phyloP scores from a whole-genome alignment of 2,888 invertebrate genomes.

The Trichogramma dendrolimi region DNA sequence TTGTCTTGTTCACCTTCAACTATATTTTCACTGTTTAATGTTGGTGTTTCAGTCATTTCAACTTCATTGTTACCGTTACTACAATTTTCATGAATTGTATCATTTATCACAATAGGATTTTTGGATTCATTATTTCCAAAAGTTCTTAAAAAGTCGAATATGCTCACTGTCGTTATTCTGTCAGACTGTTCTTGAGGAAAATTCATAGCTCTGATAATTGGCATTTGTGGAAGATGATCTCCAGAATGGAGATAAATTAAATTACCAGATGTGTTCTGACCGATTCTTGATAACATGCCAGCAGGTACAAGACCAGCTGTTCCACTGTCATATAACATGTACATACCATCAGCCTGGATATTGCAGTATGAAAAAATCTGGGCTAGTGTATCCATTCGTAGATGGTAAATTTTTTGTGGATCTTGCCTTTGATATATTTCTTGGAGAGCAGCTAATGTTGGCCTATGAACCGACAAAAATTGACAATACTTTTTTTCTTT shows the following conservation, averaged over 20 bases:
- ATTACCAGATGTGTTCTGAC: conserved; percentile 61
- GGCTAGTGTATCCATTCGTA: conserved; percentile 83
- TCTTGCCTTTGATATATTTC: conserved; percentile 82
- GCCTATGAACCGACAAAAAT: conserved; percentile 72
- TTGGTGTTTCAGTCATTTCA: neutral
- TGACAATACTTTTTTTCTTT: conserved; percentile 92
- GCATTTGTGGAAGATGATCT: conserved; percentile 70
- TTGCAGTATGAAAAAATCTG: conserved; percentile 82
- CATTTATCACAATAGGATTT: conserved; percentile 9
- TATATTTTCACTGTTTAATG: no score
- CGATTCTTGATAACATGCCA: conserved; percentile 74
- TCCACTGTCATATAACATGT: conserved; percentile 83
- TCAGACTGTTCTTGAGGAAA: conserved; percentile 67
- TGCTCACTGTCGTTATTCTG: conserved; percentile 70
- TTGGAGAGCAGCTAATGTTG: conserved; percentile 75
- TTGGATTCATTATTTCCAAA: conserved; percentile 59
- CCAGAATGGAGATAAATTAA: conserved; percentile 77
- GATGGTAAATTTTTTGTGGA: conserved; percentile 68
- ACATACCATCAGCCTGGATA: conserved; percentile 71
- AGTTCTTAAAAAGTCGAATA: conserved; percentile 69
- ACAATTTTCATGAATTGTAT: neutral
- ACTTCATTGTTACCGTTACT: neutral
- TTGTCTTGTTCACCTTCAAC: conserved; percentile 13
- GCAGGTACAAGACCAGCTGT: conserved; percentile 82
- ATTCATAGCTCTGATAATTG: conserved; percentile 75